These are phyloP conservation scores for Sebastes steindachneri DNA, from an alignment of 2,797 vertebrate genomes.

Conservation along the genomic window DNA sequence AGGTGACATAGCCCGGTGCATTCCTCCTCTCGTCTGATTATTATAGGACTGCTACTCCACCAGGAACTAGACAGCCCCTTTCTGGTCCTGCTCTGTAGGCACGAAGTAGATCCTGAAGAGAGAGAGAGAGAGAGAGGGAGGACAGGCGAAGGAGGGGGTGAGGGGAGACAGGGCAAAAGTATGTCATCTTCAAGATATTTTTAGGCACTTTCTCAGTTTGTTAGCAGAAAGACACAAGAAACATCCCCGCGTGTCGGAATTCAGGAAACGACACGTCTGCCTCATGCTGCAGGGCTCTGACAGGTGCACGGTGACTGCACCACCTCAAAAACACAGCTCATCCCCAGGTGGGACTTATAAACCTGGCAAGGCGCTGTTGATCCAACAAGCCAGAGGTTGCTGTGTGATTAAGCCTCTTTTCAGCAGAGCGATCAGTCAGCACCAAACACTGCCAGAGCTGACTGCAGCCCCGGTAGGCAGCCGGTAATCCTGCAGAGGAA, in stretches of 20 bases:
- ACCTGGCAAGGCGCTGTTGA: constrained; percentile 77
- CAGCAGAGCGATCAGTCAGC: constrained; percentile 81
- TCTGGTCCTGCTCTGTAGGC: constrained; percentile 81
- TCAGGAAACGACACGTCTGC: constrained; percentile 30
- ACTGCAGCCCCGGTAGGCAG: constrained; percentile 74
- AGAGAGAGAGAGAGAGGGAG: constrained; percentile 28
- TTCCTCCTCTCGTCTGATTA: constrained; percentile 38
- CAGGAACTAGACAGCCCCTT: constrained; percentile 74
- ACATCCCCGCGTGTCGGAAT: constrained; percentile 16
- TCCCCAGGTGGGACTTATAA: constrained; percentile 74
- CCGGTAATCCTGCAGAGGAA: constrained; percentile 78
- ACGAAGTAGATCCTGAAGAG: constrained; percentile 80
- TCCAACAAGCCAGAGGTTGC: constrained; percentile 82
- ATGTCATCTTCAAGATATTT: constrained; percentile 44
- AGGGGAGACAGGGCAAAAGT: constrained; percentile 18
- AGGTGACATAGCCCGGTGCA: constrained; percentile 34
- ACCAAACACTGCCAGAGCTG: constrained; percentile 68
- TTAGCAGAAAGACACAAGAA: constrained; percentile 33
- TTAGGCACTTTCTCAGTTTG: constrained; percentile 35
- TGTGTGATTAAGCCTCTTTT: constrained; percentile 84
- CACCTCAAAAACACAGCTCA: constrained; percentile 67
- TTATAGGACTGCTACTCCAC: constrained; percentile 22
- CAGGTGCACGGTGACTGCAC: constrained; percentile 66
- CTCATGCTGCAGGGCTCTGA: constrained; percentile 47
- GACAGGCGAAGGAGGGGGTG: neutral